These are phyloP conservation scores for Anhinga anhinga DNA, from an alignment of 2,113 vertebrate genomes.

Conservation along the genomic window DNA sequence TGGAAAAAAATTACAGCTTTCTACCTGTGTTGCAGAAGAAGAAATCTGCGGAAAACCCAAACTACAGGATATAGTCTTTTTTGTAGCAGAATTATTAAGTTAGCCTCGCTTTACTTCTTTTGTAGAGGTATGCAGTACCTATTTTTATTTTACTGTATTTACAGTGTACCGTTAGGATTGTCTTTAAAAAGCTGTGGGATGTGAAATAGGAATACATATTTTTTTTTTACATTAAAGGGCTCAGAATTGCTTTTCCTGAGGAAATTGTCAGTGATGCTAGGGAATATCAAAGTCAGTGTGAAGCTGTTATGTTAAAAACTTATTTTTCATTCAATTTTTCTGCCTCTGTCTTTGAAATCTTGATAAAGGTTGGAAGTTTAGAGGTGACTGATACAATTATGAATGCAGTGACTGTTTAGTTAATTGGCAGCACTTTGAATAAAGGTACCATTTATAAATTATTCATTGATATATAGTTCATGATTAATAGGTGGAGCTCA, in stretches of 20 bases:
- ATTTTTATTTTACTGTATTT: conserved; percentile 41
- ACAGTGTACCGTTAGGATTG: neutral
- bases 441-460: conserved; percentile 62
- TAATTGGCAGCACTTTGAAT: conserved; percentile 53
- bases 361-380: conserved; percentile 37
- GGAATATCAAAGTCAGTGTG: conserved; percentile 4
- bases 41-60: neutral
- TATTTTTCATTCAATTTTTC: neutral
- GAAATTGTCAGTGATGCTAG: neutral
- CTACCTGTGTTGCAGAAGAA: neutral
- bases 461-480: conserved; percentile 43
- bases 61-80: neutral
- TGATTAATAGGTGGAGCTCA: conserved; percentile 35
- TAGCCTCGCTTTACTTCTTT: neutral
- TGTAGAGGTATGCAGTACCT: neutral
- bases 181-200: conserved; percentile 46
- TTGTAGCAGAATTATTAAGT: neutral
- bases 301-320: neutral
- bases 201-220: conserved; percentile 36
- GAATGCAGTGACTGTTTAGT: conserved; percentile 33
- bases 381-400: conserved; percentile 22
- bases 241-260: conserved; percentile 22
- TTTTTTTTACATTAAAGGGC: conserved; percentile 31
- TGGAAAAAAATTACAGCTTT: neutral
- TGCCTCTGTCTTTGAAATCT: neutral